Evolutionary conservation across 2,113 vertebrate species (phyloP).

Genomic region (Epinephelus lanceolatus): DNA sequence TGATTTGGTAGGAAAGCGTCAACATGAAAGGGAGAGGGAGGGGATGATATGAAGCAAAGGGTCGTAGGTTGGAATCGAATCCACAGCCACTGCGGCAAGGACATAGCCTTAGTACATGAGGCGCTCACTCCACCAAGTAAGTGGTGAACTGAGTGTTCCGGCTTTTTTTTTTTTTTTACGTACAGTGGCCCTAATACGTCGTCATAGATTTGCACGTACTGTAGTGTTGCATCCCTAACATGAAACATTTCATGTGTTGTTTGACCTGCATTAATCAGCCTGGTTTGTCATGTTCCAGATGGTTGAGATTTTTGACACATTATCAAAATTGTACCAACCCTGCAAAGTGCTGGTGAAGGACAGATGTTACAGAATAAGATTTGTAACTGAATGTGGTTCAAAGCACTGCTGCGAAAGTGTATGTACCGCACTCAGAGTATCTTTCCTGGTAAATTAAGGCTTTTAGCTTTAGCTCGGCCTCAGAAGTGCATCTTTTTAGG

Average conservation of each 20-base stretch:
- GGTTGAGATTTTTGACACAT: not conserved
- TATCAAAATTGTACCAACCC: not conserved
- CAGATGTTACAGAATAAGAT: not conserved
- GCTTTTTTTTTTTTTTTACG: no score
- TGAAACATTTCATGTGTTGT: not conserved
- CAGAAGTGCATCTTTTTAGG: slow-evolving; percentile 7
- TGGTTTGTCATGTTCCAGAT: not conserved
- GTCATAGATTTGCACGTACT: not conserved
- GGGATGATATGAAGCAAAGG: no score
- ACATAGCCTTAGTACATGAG: no score
- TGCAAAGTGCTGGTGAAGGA: not conserved
- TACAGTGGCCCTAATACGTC: no score
- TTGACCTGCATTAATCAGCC: not conserved
- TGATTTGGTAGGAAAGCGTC: no score
- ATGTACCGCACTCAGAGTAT: not conserved
- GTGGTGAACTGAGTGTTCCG: no score
- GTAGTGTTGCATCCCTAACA: not conserved
- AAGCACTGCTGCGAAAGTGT: not conserved
- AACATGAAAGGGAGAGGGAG: no score
- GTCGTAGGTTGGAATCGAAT: no score
- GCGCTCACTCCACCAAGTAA: no score
- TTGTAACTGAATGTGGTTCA: not conserved
- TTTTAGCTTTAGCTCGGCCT: not conserved
- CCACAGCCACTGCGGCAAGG: no score
- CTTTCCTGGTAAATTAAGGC: slow-evolving; percentile 2